Conservation (phyloP, 2,888 invertebrate genomes). For the Galerucella nymphaeae region DNA sequence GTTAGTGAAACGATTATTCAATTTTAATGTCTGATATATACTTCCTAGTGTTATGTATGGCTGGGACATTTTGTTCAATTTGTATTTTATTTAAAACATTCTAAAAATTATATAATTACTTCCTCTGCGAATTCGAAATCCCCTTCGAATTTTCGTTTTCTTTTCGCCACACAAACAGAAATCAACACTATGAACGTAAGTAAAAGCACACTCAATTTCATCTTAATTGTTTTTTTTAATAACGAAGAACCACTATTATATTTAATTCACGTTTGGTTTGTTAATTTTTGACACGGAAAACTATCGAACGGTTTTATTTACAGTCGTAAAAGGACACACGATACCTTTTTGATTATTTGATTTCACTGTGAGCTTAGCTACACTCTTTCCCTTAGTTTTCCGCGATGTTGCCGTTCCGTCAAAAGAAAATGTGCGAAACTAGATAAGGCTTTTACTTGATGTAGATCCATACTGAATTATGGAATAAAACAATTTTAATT, state of each 20-base stretch:
- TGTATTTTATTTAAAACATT: not conserved
- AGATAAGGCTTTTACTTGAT: too few relatives aligned
- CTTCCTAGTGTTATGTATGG: not conserved
- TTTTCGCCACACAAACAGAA: slow-evolving; percentile 65
- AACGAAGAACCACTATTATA: slow-evolving; percentile 24
- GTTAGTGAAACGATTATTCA: too few relatives aligned
- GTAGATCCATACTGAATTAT: too few relatives aligned
- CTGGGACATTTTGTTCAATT: not conserved
- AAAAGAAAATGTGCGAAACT: not conserved
- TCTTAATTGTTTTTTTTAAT: slow-evolving; percentile 46
- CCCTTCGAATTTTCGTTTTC: slow-evolving; percentile 80
- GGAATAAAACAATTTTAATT: too few relatives aligned
- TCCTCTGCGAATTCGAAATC: slow-evolving; percentile 85
- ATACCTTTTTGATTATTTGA: slow-evolving; percentile 62
- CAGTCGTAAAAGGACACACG: slow-evolving; percentile 54
- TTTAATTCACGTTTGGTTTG: slow-evolving; percentile 15
- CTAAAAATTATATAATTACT: slow-evolving; percentile 65
- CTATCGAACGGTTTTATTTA: slow-evolving; percentile 42
- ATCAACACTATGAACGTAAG: slow-evolving; percentile 63
- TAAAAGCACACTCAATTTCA: slow-evolving; percentile 66
- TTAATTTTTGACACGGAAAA: slow-evolving; percentile 27
- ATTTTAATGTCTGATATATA: not conserved
- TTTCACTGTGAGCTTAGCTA: slow-evolving; percentile 47
- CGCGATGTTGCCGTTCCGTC: slow-evolving; percentile 30
- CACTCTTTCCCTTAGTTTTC: slow-evolving; percentile 45